Conservation (phyloP, 2,888 invertebrate species). For the Pterobdella sp. region DNA sequence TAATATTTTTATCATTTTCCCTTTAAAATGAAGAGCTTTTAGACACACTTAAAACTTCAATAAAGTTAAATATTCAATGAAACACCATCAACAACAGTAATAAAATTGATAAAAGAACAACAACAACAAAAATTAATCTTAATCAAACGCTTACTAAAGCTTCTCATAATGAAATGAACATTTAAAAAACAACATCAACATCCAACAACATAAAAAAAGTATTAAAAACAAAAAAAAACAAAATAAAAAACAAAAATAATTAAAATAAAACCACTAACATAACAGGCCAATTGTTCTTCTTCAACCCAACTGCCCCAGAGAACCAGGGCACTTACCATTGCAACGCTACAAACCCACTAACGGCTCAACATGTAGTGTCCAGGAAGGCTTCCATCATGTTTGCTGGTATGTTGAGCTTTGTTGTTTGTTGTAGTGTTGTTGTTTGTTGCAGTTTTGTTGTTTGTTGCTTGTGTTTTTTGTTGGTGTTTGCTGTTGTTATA, state of each 20-base stretch:
- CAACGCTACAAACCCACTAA: slow-evolving; percentile 12
- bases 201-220: background rate
- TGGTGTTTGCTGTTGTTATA: too few species aligned
- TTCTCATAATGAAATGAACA: background rate
- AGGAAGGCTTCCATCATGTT: background rate
- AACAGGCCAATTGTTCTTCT: background rate
- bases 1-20: too few species aligned
- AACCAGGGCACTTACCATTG: slow-evolving; percentile 3
- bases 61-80: too few species aligned
- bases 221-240: background rate
- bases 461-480: too few species aligned
- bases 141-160: background rate
- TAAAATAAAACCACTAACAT: background rate
- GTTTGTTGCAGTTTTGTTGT: background rate
- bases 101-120: too few species aligned
- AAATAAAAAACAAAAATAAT: background rate
- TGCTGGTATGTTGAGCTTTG: background rate
- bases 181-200: background rate
- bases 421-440: background rate
- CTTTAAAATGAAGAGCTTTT: too few species aligned
- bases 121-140: background rate
- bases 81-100: too few species aligned
- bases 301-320: background rate
- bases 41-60: too few species aligned
- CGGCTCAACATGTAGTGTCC: background rate